phyloP scores from a whole-genome alignment of 2,888 invertebrate species.

The Rhingia rostrata region DNA sequence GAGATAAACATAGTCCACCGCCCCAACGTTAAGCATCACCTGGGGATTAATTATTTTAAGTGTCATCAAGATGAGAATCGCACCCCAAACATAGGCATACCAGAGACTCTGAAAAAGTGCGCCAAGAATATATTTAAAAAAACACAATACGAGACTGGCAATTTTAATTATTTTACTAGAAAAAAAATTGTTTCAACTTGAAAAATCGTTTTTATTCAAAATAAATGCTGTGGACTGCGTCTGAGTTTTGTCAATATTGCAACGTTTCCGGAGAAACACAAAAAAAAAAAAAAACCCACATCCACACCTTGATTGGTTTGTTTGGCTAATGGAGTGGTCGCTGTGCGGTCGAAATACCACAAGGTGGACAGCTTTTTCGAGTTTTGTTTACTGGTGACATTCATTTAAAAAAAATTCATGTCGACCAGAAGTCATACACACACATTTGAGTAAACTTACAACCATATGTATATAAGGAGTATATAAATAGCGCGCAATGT shows the following conservation, averaged over 20 bases:
- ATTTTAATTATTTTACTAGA: conserved; percentile 16
- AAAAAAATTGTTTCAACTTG: conserved; percentile 39
- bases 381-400: background rate
- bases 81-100: conserved; percentile 12
- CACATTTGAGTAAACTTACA: background rate
- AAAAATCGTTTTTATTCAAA: conserved; percentile 46
- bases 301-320: conserved; percentile 60
- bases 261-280: conserved; percentile 14
- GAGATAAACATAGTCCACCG: background rate
- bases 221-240: conserved; percentile 21
- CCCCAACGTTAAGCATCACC: conserved; percentile 17
- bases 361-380: conserved; percentile 47
- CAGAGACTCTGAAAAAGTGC: no score
- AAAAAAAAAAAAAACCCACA: conserved; percentile 31
- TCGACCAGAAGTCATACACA: background rate
- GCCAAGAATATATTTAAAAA: conserved; percentile 8
- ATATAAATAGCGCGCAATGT: background rate
- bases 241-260: conserved; percentile 20
- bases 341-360: conserved; percentile 21
- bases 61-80: conserved; percentile 54
- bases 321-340: conserved; percentile 40
- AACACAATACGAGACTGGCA: background rate
- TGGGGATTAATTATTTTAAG: conserved; percentile 69
- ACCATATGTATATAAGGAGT: no score
- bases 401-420: background rate